Base-by-base conservation (phyloP, 2,888 invertebrate species). In the Camponotus fellah region DNA sequence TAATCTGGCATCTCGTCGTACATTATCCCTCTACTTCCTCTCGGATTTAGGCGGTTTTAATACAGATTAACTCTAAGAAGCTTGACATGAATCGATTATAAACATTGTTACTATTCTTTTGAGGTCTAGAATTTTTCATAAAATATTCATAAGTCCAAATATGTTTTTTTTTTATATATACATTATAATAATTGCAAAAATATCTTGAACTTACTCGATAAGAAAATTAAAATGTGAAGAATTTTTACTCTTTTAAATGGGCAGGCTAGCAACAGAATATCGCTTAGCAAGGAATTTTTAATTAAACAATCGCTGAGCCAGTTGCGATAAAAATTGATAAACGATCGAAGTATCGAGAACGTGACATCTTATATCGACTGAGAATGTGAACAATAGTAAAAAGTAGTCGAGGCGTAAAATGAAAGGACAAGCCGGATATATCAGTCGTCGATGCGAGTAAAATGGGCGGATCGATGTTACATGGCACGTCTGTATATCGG, bases 391-490 rank as follows among this genome's bases (percentile, higher is more conserved):
- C 26, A 60, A 46, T 37, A 26, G 72, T 80, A 80, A 72, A 80
- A 80, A 37, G 37, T n/a, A 60, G 43, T 46, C 26, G 37, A 49
- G 37, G 34, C 26, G 17, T 62, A 46, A 72, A 72, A 60, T n/a
- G 58, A 72, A 72, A 71, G 58, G 43, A 46, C 53, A 66, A 68
- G 17, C 4, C 26, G 40, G 43, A 8, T 14, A 56, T 14, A 43
- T 56, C 43, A 58, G 68, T 1, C 68, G 34, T 9, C 72, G 37
- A 79, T 49, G 72, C 60, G 72, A 71, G 37, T 72, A 49, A 80
- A 80, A 80, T 37, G 46, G 60, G 8, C 12, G 32, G 72, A 71
- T 80, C 79, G 79, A 72, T 72, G 46, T 80, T 80, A 80, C 60
- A 40, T 40, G 14, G 26, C 37, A 62, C 60, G 79, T 72, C 72